Percentiles rank a stretch among this genome's conserved stretches.
phyloP scores from a whole-genome alignment of 2,888 invertebrate genomes.

The Chloromyia formosa region DNA sequence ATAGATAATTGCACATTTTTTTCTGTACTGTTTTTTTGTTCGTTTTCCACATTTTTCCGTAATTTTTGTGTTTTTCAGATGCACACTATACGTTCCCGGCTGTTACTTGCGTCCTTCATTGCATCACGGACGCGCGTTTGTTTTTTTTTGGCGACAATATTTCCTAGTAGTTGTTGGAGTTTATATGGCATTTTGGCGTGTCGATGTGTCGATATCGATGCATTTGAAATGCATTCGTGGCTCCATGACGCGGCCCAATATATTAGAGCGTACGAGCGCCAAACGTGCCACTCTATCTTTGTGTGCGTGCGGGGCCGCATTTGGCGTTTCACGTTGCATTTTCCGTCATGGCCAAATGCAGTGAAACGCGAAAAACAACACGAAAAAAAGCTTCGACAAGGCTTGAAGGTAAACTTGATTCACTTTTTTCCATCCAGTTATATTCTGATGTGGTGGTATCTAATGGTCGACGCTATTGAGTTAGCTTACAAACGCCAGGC shows the following conservation, averaged over 20 bases:
- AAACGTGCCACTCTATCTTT: neutral
- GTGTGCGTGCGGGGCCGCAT: slow-evolving; percentile 35
- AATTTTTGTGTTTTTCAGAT: neutral
- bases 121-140: neutral
- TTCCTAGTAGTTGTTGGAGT: too few relatives aligned
- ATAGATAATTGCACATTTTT: slow-evolving; percentile 19
- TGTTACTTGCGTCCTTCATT: neutral
- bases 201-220: slow-evolving; percentile 19
- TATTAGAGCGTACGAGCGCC: too few relatives aligned
- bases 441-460: slow-evolving; percentile 25
- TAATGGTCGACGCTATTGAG: slow-evolving; percentile 27
- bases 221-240: slow-evolving; percentile 13
- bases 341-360: slow-evolving; percentile 48
- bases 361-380: slow-evolving; percentile 40
- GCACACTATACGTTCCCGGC: neutral
- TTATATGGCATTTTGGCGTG: slow-evolving; percentile 30
- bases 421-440: slow-evolving; percentile 45
- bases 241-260: slow-evolving; percentile 5
- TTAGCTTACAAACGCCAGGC: slow-evolving; percentile 6
- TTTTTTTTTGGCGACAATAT: slow-evolving; percentile 26
- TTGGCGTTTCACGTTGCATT: slow-evolving; percentile 47
- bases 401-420: slow-evolving; percentile 48
- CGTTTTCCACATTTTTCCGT: slow-evolving; percentile 21
- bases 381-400: slow-evolving; percentile 43
- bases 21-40: neutral